Base-by-base conservation (phyloP, 2,888 invertebrate genomes). In the Cerceris rybyensis region DNA sequence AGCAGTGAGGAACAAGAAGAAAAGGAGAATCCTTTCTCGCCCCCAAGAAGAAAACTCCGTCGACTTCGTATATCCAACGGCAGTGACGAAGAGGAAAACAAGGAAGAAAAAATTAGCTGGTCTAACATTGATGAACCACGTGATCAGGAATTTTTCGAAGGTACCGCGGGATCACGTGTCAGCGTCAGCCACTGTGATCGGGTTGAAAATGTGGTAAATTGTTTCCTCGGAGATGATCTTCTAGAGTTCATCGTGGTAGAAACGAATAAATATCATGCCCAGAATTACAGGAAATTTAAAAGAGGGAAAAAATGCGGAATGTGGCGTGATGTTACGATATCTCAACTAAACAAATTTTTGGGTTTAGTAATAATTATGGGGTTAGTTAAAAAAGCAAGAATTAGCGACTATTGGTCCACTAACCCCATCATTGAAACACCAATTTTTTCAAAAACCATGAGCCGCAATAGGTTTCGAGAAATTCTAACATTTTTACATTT, bases 381-480 rank as follows among this genome's bases (percentile, higher is more conserved):
- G 13, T 13, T 28, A 28, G 28, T 17, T 7, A 55, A 7, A 55
- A 55, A 55, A 7, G 28, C 55, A 55, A 55, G 55, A 28, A 55
- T 55, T 7, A 28, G 13, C 28, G 55, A 55, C 28, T 55, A 55
- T 28, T 55, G 55, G 55, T 55, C 55, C 28, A 17, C 55, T 7
- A 55, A 55, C 28, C 28, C 28, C 9, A 7, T 55, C 7, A 55
- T 17, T 7, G 55, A 55, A 28, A 55, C 55, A 9, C 17, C 55
- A 55, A 55, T 55, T 9, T 55, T 17, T 55, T 28, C 8, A 9
- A 60, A 60, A 60, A 42, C 60, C 11, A 60, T 60, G 60, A 60
- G 60, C n/a, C 60, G 60, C n/a, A 41, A 60, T 46, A 60, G 60
- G 13, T 60, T 60, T 17, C n/a, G 60, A 60, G 11, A 60, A 60